Evolutionary conservation across 2,888 invertebrate genomes (phyloP).

Genomic region (Malthinus flaveolus): DNA sequence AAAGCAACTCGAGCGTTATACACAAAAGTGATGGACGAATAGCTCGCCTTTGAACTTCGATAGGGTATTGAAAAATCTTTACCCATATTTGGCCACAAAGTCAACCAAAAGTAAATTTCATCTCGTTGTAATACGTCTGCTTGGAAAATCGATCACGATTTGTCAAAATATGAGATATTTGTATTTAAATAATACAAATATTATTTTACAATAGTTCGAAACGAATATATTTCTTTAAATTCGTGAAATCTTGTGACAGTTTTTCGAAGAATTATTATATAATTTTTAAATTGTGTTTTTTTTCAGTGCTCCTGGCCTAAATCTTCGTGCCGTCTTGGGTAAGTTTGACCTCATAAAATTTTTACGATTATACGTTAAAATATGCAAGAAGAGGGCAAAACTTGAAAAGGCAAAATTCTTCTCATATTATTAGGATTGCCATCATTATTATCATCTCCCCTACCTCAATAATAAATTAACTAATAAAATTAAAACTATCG

Average conservation of each 20-base stretch:
- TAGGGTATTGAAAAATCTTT: conserved; percentile 30
- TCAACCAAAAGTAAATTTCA: conserved; percentile 27
- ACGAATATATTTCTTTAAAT: too few species aligned
- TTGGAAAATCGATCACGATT: conserved; percentile 10
- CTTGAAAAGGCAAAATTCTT: conserved; percentile 9
- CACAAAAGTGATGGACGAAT: conserved; percentile 24
- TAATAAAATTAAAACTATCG: too few species aligned
- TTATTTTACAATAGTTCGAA: too few species aligned
- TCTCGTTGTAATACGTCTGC: conserved; percentile 15
- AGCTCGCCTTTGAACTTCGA: conserved; percentile 27
- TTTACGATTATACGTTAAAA: conserved; percentile 31
- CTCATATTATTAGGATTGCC: neutral
- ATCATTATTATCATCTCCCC: neutral
- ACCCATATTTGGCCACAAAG: conserved; percentile 28
- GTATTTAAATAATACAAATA: neutral
- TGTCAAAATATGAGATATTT: conserved; percentile 4
- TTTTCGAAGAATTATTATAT: too few species aligned
- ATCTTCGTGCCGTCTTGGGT: conserved; percentile 20
- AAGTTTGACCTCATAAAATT: conserved; percentile 29
- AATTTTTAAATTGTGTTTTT: neutral
- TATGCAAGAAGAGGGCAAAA: conserved; percentile 13
- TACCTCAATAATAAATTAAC: neutral
- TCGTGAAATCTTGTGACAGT: too few species aligned
- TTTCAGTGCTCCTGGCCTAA: conserved; percentile 5
- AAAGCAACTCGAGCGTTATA: conserved; percentile 23